A percentile compares a stretch with the other conserved stretches of the same genome.
These are phyloP conservation scores for Acrossocheilus fasciatus DNA, from an alignment of 2,797 vertebrate species.

Conservation along the genomic window DNA sequence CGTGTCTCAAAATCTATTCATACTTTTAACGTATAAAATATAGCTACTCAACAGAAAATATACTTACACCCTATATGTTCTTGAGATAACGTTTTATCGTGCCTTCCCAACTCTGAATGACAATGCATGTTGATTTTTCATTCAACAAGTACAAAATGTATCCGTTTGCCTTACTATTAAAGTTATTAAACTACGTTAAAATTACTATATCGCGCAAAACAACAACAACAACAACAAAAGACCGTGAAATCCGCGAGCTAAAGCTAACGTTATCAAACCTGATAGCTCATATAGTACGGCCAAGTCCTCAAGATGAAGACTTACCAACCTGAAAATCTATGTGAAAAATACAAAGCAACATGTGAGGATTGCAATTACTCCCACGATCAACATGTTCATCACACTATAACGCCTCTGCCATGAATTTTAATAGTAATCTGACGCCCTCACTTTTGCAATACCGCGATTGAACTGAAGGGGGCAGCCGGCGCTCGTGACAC, in stretches of 20 bases:
- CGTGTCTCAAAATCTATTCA: fast-evolving
- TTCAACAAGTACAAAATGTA: neutral
- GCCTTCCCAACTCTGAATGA: neutral
- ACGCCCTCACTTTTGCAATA: neutral
- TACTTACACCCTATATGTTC: neutral
- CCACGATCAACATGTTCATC: constrained; percentile 25
- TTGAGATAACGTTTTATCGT: neutral
- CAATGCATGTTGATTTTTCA: neutral
- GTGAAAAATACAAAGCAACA: neutral
- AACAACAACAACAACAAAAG: neutral
- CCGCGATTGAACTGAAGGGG: neutral
- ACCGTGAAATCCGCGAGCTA: neutral
- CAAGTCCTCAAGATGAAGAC: neutral
- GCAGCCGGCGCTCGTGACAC: constrained; percentile 6
- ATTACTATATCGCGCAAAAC: neutral
- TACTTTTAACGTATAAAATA: fast-evolving
- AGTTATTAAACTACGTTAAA: neutral
- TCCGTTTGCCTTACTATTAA: neutral
- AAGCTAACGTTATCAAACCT: neutral
- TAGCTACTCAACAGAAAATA: neutral
- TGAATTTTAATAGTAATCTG: neutral
- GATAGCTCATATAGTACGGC: neutral
- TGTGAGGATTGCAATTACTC: neutral
- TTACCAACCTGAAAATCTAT: neutral
- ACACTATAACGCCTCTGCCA: neutral